Percentiles rank a stretch among this genome's conserved stretches.
These are phyloP conservation scores for Leucopsar rothschildi DNA, from an alignment of 2,113 vertebrate genomes.

Conservation along the genomic window DNA sequence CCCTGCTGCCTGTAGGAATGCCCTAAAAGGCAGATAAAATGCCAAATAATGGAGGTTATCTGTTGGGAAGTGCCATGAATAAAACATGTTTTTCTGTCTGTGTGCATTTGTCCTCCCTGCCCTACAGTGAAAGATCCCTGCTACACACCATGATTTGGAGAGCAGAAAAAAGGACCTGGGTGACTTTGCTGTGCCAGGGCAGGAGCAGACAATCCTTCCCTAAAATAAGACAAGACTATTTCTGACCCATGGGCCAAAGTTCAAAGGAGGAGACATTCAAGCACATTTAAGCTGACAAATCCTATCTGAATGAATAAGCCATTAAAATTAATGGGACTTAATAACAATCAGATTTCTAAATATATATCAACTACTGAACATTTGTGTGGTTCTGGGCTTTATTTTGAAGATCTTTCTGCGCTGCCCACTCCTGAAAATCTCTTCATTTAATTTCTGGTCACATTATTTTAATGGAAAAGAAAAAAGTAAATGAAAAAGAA, in stretches of 20 bases:
- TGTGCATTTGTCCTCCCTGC: background rate
- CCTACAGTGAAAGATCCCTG: background rate
- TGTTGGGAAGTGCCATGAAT: conserved; percentile 23
- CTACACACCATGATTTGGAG: background rate
- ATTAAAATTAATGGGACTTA: background rate
- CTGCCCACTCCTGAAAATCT: background rate
- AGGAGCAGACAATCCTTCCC: background rate
- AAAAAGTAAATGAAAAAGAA: background rate
- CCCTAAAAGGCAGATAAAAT: conserved; percentile 8
- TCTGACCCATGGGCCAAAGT: background rate
- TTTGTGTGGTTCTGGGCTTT: background rate
- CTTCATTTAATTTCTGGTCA: background rate
- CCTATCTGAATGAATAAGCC: background rate
- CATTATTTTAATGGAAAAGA: background rate
- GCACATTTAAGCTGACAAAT: background rate
- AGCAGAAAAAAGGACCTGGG: background rate
- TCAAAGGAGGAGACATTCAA: background rate
- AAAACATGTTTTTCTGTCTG: conserved; percentile 28
- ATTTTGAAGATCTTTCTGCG: background rate
- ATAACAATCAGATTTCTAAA: background rate
- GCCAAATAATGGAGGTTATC: background rate
- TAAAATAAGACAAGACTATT: background rate
- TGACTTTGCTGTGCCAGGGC: background rate
- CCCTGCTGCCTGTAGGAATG: background rate
- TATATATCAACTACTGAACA: background rate